A percentile compares a stretch with the other conserved stretches of the same genome.
These are phyloP conservation scores for Procavia capensis DNA, from an alignment of 2,113 vertebrate species.

Conservation along the genomic window DNA sequence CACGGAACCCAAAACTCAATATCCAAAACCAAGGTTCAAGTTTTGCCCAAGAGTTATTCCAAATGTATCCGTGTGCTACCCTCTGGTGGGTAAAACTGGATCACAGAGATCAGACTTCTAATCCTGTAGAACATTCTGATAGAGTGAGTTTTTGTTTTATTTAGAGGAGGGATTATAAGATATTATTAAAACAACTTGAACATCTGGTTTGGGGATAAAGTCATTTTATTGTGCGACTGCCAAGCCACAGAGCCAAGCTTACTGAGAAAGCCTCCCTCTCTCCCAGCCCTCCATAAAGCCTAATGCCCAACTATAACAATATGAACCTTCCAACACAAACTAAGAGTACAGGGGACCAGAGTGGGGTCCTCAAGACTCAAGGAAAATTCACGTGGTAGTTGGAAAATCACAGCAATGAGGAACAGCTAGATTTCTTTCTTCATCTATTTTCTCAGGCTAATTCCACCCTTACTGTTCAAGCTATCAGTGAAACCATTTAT, in stretches of 20 bases:
- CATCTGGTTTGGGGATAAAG: slow-evolving; percentile 90
- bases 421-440: not conserved
- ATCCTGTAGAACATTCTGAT: slow-evolving; percentile 83
- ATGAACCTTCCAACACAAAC: slow-evolving; percentile 81
- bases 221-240: slow-evolving; percentile 85
- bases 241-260: slow-evolving; percentile 86
- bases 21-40: slow-evolving; percentile 29
- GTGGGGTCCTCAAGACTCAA: slow-evolving; percentile 52
- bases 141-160: slow-evolving; percentile 86
- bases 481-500: not conserved
- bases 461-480: not conserved
- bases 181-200: slow-evolving; percentile 90
- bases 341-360: slow-evolving; percentile 76
- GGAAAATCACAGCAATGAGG: slow-evolving; percentile 46
- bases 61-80: slow-evolving; percentile 82
- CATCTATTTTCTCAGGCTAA: slow-evolving; percentile 39
- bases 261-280: slow-evolving; percentile 82
- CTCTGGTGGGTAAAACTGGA: slow-evolving; percentile 84
- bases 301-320: slow-evolving; percentile 81
- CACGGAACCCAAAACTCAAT: not conserved
- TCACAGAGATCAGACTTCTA: slow-evolving; percentile 71
- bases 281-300: slow-evolving; percentile 80
- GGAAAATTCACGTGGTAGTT: slow-evolving; percentile 76
- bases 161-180: slow-evolving; percentile 86
- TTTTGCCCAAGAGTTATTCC: slow-evolving; percentile 63